phyloP scores from a whole-genome alignment of 2,113 vertebrate species.

The Cinclus cinclus region DNA sequence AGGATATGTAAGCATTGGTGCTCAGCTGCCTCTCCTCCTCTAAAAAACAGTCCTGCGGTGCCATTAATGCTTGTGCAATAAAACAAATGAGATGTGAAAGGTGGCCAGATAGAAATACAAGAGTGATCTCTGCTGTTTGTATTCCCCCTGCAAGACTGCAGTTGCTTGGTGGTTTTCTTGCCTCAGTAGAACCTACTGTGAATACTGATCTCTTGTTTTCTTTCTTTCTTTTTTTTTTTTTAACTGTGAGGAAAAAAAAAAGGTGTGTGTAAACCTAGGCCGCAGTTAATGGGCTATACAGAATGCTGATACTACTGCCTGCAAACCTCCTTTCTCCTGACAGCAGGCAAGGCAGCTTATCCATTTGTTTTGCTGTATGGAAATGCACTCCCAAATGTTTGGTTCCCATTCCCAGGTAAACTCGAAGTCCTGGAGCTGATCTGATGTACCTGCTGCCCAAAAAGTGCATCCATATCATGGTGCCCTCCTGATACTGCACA shows the following conservation, averaged over 20 bases:
- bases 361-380: background rate
- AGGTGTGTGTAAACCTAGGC: background rate
- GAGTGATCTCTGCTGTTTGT: background rate
- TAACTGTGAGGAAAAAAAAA: background rate
- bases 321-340: background rate
- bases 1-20: background rate
- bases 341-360: background rate
- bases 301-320: background rate
- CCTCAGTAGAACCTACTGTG: background rate
- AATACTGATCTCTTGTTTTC: background rate
- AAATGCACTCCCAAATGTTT: background rate
- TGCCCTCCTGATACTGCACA: background rate
- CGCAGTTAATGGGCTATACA: background rate
- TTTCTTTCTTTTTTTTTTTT: background rate
- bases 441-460: background rate
- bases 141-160: background rate
- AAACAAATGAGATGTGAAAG: conserved; percentile 10
- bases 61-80: background rate
- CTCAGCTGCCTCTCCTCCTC: background rate
- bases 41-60: background rate
- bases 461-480: background rate
- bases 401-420: background rate
- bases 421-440: background rate
- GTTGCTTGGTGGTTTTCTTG: background rate
- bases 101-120: background rate